Evolutionary conservation across 2,797 vertebrate genomes (phyloP).

Genomic region (Rhinophrynus dorsalis): DNA sequence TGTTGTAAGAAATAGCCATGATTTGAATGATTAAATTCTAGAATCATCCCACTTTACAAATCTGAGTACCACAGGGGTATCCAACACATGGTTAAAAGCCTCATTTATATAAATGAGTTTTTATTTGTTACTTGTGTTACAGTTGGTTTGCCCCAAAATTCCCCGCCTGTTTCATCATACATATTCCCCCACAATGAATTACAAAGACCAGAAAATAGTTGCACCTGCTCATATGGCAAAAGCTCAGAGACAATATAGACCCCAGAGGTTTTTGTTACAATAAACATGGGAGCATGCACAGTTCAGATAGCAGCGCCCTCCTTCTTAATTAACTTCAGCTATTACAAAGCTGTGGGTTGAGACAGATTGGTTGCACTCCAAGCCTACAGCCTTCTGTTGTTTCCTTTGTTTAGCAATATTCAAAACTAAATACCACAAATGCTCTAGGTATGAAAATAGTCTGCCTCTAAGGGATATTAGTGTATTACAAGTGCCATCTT

Average conservation of each 20-base stretch:
- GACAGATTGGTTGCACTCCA: conserved; percentile 17
- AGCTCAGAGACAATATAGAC: background rate
- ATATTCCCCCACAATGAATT: too few relatives aligned
- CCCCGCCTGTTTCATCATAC: too few relatives aligned
- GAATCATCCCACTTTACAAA: too few relatives aligned
- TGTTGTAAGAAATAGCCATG: too few relatives aligned
- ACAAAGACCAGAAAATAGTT: background rate
- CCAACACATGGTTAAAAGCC: too few relatives aligned
- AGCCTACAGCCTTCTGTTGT: conserved; percentile 29
- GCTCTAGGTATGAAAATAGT: conserved; percentile 2
- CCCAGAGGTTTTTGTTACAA: background rate
- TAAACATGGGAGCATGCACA: background rate
- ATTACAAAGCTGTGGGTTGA: conserved; percentile 15
- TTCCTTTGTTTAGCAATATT: conserved; percentile 27
- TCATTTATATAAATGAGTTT: too few relatives aligned
- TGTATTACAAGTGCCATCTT: conserved; percentile 8
- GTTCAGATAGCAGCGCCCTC: conserved; percentile 21
- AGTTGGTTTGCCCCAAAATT: too few relatives aligned
- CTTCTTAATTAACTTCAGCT: conserved; percentile 48
- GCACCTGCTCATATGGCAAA: background rate
- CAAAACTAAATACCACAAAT: conserved; percentile 23
- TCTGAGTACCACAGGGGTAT: too few relatives aligned
- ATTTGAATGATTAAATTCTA: too few relatives aligned
- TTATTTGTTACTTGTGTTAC: too few relatives aligned
- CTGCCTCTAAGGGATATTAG: conserved; percentile 15